Base-by-base conservation (phyloP, 2,888 invertebrate genomes). In the Ornithoptera alexandrae region DNA sequence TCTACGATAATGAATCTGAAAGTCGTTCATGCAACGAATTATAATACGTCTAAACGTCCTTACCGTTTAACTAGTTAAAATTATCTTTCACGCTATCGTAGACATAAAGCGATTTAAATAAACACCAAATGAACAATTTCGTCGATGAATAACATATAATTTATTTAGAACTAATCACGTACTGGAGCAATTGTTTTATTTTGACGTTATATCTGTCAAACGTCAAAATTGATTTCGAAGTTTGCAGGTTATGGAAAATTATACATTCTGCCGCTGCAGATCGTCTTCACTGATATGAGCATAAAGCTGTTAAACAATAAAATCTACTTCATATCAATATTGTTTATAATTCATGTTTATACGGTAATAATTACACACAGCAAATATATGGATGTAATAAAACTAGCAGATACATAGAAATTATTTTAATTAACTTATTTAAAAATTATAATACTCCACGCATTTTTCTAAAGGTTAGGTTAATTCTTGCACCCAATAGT, bases 401-500 rank as follows among this genome's bases (percentile, higher is more conserved):
- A 39, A 39, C 39, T 39, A 8, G 10, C 10, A 10, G 10, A 39
- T 39, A 39, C 10, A 10, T 10, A 10, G 1, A 39, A 39, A 39
- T 39, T 39, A 10, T 39, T 39, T 39, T 39, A 39, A 39, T 22
- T 24, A 2, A 53, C n/a, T 53, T 53, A 53, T 18, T 7, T 59
- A 0, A 24, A 59, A 24, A 60, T 59, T 66, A 57, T 62, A 69
- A 65, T 68, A 74, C 75, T 6, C 22, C 53, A 18, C 77, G 75
- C 84, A 91, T 88, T 88, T 93, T 94, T 74, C 95, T 86, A 77
- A 95, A 95, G 7, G 95, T 95, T 73, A 96, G 89, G 85, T 95
- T 96, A 62, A 96, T 93, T 81, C 95, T 87, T 46, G 93, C 88
- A 57, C 93, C 93, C 30, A 79, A 71, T 20, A 93, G 84, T 71